Evolutionary conservation across 2,797 vertebrate species (phyloP).

Genomic region (Poeciliopsis presidionis): DNA sequence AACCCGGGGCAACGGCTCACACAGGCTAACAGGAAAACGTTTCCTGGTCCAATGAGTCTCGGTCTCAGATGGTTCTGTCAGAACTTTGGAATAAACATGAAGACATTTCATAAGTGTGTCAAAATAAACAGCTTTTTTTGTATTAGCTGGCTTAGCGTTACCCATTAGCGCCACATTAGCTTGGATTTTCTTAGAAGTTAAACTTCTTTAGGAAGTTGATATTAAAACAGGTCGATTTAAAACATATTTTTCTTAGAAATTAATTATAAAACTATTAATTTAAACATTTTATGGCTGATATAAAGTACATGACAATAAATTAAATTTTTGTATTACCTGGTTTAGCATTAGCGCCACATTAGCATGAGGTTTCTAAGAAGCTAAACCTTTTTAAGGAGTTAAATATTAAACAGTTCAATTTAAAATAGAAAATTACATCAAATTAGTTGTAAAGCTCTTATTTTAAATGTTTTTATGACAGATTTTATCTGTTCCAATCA

Average conservation of each 20-base stretch:
- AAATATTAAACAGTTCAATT: not conserved
- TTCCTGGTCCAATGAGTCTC: not conserved
- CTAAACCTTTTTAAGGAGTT: not conserved
- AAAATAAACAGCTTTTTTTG: not conserved
- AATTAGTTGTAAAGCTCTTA: not conserved
- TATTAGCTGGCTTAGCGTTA: not conserved
- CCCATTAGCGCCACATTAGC: not conserved
- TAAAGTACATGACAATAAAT: not conserved
- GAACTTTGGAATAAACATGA: no score
- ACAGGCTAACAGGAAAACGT: not conserved
- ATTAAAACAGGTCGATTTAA: not conserved
- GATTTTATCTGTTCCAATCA: no score
- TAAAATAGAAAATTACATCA: not conserved
- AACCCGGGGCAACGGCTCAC: no score
- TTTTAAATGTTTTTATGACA: not conserved
- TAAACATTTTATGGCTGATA: not conserved
- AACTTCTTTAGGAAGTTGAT: not conserved
- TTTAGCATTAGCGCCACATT: not conserved
- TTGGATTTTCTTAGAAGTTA: not conserved
- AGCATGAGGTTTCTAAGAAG: not conserved
- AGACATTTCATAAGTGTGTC: not conserved
- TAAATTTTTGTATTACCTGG: not conserved
- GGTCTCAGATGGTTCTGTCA: no score
- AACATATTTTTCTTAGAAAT: not conserved
- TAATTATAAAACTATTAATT: not conserved